A percentile compares a stretch with the other conserved stretches of the same genome.
Conservation (phyloP, 2,797 vertebrate genomes). For the Notoglanidium macrostoma region DNA sequence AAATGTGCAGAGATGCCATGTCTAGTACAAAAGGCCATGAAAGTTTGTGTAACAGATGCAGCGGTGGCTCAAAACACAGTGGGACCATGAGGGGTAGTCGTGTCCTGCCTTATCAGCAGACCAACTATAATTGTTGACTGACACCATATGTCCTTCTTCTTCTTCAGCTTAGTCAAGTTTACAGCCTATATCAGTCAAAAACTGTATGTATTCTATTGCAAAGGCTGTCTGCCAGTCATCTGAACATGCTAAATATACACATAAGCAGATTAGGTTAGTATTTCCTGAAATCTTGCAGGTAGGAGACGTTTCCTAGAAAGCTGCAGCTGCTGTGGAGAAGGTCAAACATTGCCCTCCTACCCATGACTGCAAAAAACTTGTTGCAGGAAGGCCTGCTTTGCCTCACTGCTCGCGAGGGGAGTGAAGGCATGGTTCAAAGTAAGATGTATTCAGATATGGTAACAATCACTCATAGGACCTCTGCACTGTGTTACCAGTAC, state of each 20-base stretch:
- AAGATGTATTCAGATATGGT: slow-evolving; percentile 79
- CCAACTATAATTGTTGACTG: background rate
- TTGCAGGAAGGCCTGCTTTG: slow-evolving; percentile 51
- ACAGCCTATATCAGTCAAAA: slow-evolving; percentile 1
- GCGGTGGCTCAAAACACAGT: background rate
- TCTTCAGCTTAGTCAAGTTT: background rate
- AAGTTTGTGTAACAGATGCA: background rate
- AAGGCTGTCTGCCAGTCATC: slow-evolving; percentile 7
- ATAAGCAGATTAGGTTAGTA: slow-evolving; percentile 38
- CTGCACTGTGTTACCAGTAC: slow-evolving; percentile 58
- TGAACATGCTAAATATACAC: slow-evolving; percentile 23
- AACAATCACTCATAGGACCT: slow-evolving; percentile 80
- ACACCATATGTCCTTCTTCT: background rate
- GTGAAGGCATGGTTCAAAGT: slow-evolving; percentile 83
- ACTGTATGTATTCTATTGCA: slow-evolving; percentile 19
- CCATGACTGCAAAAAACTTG: slow-evolving; percentile 77
- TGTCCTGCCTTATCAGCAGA: background rate
- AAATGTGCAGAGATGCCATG: background rate
- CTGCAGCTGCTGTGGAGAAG: slow-evolving; percentile 30
- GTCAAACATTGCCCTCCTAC: slow-evolving; percentile 59
- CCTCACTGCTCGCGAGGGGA: slow-evolving; percentile 44
- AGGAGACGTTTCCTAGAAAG: slow-evolving; percentile 49
- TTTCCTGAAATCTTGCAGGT: slow-evolving; percentile 42
- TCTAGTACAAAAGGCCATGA: background rate
- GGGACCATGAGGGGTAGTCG: background rate